Conservation (phyloP, 2,888 invertebrate genomes). For the Metellina segmentata region DNA sequence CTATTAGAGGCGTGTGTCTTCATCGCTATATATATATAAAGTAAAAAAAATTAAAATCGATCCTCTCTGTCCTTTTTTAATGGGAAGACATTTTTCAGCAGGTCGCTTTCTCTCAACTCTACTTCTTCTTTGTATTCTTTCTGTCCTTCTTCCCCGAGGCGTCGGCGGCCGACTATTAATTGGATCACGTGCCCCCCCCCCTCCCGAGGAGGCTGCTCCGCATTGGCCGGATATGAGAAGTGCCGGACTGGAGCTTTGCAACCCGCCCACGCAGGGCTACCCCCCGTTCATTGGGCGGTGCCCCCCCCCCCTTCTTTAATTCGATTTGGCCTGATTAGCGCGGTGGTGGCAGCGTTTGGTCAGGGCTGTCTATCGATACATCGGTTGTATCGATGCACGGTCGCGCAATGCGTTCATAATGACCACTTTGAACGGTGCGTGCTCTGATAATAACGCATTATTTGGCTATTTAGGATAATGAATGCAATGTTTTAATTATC, state of each 20-base stretch:
- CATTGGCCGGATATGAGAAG: conserved; percentile 60
- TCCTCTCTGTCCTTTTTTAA: conserved; percentile 66
- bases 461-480: no score
- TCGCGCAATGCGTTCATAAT: no score
- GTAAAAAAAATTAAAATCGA: conserved; percentile 69
- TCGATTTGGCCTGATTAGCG: background rate
- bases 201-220: conserved; percentile 29
- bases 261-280: conserved; percentile 44
- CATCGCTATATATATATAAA: conserved; percentile 51
- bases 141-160: conserved; percentile 55
- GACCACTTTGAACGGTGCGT: no score
- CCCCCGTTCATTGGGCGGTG: conserved; percentile 42
- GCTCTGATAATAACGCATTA: no score
- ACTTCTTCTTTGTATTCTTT: background rate
- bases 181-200: conserved; percentile 66
- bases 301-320: conserved; percentile 20
- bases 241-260: conserved; percentile 53
- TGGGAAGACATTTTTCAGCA: conserved; percentile 75
- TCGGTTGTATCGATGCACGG: no score
- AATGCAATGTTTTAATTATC: no score
- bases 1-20: conserved; percentile 71
- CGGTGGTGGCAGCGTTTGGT: background rate
- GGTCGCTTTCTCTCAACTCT: conserved; percentile 36
- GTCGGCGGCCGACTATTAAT: conserved; percentile 72
- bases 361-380: no score